Evolutionary conservation across 2,113 vertebrate genomes (phyloP).

Genomic region (Balaeniceps rex): DNA sequence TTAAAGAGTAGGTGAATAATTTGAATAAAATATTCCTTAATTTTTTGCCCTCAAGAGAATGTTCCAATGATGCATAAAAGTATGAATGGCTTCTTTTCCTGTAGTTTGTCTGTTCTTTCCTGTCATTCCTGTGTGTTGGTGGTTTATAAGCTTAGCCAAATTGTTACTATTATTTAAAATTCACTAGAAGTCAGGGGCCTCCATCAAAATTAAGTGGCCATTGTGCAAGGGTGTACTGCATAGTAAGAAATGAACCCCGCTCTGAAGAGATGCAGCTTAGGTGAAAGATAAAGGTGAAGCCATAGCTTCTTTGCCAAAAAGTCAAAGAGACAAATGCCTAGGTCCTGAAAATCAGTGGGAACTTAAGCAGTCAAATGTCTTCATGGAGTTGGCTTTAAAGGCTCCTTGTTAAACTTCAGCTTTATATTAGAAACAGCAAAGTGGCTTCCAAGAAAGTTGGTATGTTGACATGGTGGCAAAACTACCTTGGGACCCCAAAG

Average conservation of each 20-base stretch:
- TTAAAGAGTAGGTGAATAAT: background rate
- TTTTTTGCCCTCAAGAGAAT: background rate
- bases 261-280: background rate
- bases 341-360: background rate
- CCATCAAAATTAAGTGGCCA: background rate
- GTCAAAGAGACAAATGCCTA: background rate
- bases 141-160: background rate
- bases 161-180: background rate
- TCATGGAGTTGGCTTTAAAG: background rate
- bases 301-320: rapidly evolving
- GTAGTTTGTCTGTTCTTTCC: background rate
- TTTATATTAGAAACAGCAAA: background rate
- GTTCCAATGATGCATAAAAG: background rate
- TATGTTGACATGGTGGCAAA: background rate
- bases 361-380: background rate
- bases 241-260: background rate
- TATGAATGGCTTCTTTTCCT: background rate
- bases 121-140: background rate
- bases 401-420: background rate
- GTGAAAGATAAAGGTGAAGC: background rate
- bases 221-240: background rate
- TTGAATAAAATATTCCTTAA: background rate
- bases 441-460: background rate
- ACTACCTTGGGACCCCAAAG: background rate
- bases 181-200: background rate